Conservation (phyloP, 1,140 invertebrate genomes). For the Thalassaphorura encarpata region DNA sequence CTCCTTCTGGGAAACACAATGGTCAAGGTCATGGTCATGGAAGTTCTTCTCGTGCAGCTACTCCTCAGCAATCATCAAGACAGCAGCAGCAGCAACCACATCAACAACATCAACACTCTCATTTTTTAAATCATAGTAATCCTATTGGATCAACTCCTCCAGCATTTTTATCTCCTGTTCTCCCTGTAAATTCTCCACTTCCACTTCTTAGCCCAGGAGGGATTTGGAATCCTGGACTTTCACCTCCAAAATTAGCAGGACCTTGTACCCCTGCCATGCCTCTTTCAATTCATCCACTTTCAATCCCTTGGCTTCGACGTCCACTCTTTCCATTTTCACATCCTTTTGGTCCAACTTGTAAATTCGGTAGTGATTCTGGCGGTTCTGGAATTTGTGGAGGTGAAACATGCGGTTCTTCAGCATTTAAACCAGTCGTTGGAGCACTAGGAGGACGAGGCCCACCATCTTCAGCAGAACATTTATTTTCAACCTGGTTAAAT, state of each 20-base stretch:
- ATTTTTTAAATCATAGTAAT: neutral
- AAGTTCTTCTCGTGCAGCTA: neutral
- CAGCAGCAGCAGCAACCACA: neutral
- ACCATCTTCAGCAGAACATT: conserved; percentile 19
- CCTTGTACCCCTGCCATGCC: conserved; percentile 18
- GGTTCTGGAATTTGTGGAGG: no score
- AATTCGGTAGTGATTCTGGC: no score
- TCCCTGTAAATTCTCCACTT: conserved; percentile 1
- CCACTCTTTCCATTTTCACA: conserved; percentile 25
- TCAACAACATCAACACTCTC: neutral
- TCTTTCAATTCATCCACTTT: conserved; percentile 25
- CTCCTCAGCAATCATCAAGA: neutral
- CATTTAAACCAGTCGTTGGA: conserved; percentile 20
- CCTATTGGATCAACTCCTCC: neutral
- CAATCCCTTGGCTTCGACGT: conserved; percentile 26
- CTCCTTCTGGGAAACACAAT: neutral
- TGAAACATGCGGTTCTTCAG: conserved; percentile 9
- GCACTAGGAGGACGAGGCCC: neutral
- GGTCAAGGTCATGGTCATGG: neutral
- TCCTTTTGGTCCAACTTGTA: conserved; percentile 23
- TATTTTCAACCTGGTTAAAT: conserved; percentile 30
- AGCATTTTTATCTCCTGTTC: no score
- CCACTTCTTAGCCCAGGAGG: conserved; percentile 14
- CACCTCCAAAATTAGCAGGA: conserved; percentile 35
- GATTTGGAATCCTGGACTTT: conserved; percentile 35